Evolutionary conservation across 2,113 vertebrate species (phyloP), one percentile per base, ranked within the genome.

Genomic region (Leptobrachium ailaonicum): DNA sequence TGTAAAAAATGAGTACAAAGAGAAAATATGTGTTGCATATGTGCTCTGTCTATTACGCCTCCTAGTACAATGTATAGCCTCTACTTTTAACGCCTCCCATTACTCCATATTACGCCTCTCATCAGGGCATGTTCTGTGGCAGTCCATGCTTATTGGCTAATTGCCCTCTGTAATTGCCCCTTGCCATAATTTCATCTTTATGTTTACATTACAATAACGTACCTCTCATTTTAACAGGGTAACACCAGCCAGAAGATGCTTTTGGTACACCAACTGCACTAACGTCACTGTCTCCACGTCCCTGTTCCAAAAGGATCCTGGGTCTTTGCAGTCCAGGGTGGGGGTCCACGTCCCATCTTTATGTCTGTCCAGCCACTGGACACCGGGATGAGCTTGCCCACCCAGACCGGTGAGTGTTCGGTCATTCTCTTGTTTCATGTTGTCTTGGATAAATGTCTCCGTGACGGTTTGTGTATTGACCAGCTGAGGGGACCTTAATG

Each of bases 301-400:
- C 50, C 53, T n/a, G 12, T 13, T 60, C 54, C 4, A 20, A 14
- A 42, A 13, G 6, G 42, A 64, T 67, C 78, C 78, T 73, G 71
- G 78, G 78, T 41, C 42, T 53, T 73, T 70, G 9, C n/a, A 47
- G 72, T 44, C 45, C 50, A 66, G 62, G 45, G 40, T 42, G 4
- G 32, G 76, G 77, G 58, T 72, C 14, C 32, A 4, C 41, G 11
- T 64, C 45, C 77, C 60, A 40, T 74, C 64, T n/a, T 32, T 10
- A 67, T 66, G 71, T 74, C 78, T 60, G 71, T 60, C 71, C 78
- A 80, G 40, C 71, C 47, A 6, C 20, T 73, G 78, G 78, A 80
- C 71, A 80, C 72, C 71, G 53, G 71, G 10, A 80, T 80, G 78
- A 80, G 66, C 71, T 71, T 80, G 43, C 78, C 78, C n/a, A 80